Conservation (phyloP, 1,140 invertebrate species). For the Vanessa tameamea region DNA sequence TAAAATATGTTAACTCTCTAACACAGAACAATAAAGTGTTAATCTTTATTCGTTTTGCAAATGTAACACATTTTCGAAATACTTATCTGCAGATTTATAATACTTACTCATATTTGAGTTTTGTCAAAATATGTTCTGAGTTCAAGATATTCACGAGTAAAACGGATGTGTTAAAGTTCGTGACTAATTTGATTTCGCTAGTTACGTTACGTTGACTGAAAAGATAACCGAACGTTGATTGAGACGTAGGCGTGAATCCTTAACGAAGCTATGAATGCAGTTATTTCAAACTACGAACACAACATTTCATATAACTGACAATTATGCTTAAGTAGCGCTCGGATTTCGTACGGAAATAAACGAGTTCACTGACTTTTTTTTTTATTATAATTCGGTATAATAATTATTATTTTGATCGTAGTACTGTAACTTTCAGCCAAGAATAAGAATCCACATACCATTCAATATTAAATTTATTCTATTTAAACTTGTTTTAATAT, state of each 20-base stretch:
- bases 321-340: not conserved
- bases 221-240: constrained; percentile 30
- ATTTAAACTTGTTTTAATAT: not conserved
- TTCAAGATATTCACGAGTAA: not conserved
- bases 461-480: not conserved
- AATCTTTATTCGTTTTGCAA: not conserved
- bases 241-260: constrained; percentile 26
- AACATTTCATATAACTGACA: not conserved
- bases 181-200: constrained; percentile 9
- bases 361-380: not conserved
- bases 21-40: not conserved
- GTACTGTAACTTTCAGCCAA: not conserved
- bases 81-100: too few species aligned
- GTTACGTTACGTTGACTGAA: constrained; percentile 24
- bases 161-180: constrained; percentile 7
- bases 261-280: constrained; percentile 12
- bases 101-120: not conserved
- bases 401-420: not conserved
- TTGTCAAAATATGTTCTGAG: not conserved
- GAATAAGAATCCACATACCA: not conserved
- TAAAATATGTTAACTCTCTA: not conserved
- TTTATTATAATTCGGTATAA: not conserved
- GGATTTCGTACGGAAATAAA: not conserved
- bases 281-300: not conserved
- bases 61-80: too few species aligned